A percentile compares a stretch with the other conserved stretches of the same genome.
phyloP scores from a whole-genome alignment of 2,797 vertebrate species.

The Parauchenoglanis ngamensis region DNA sequence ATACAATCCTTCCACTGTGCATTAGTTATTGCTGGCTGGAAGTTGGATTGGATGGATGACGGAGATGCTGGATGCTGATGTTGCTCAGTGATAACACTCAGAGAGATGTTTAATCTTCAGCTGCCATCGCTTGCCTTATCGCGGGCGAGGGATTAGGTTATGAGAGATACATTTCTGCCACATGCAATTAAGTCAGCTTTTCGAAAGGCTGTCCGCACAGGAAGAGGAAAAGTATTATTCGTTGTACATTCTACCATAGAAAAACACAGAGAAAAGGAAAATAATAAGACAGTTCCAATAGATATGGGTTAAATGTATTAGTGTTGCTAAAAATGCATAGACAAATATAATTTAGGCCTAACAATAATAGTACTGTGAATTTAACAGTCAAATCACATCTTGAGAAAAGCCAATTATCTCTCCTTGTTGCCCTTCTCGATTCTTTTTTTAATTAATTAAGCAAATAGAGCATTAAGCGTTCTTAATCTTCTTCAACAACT shows the following conservation, averaged over 20 bases:
- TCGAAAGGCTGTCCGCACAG: slow-evolving; percentile 9
- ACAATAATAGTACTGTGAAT: background rate
- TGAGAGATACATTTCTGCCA: slow-evolving; percentile 28
- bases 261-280: background rate
- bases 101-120: slow-evolving; percentile 16
- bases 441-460: background rate
- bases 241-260: background rate
- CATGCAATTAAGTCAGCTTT: slow-evolving; percentile 20
- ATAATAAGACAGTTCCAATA: background rate
- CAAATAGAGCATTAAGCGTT: background rate
- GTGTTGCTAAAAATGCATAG: background rate
- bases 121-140: slow-evolving; percentile 17
- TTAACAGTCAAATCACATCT: background rate
- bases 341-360: background rate
- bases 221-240: background rate
- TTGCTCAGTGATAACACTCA: slow-evolving; percentile 24
- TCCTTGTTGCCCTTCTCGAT: background rate
- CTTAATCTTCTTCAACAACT: background rate
- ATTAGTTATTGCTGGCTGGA: slow-evolving; percentile 47
- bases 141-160: slow-evolving; percentile 21
- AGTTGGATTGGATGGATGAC: slow-evolving; percentile 20
- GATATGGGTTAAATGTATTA: too few relatives aligned
- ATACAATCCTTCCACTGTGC: slow-evolving; percentile 47
- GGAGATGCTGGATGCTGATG: slow-evolving; percentile 25
- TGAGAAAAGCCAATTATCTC: slow-evolving; percentile 4